Evolutionary conservation across 2,797 vertebrate species (phyloP), one percentile per base, ranked within the genome.

Genomic region (Acanthurus leucopareius): DNA sequence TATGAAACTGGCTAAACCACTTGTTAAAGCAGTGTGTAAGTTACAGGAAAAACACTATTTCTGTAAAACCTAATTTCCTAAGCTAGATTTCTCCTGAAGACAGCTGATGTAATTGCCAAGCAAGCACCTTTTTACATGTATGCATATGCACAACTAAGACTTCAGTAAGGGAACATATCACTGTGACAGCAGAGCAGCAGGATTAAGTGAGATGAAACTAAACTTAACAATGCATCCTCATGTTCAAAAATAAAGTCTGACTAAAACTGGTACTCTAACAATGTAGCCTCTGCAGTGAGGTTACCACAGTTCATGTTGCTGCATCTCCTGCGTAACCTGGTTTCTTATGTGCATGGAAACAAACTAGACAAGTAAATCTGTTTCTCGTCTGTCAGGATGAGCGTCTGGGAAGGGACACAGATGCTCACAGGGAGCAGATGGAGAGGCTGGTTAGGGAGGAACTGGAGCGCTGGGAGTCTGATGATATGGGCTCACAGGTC

Each of bases 391-490:
- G 47, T 72, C 71, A 99, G 98, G 97, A 99, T 45, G 98, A 98
- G 86, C 95, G 97, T 11, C 83, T 95, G 89, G 97, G 97, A 11
- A 95, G 95, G 22, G 97, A 98, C 86, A 95, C 88, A 0, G 97
- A 99, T 3, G 84, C 93, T 22, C 97, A 97, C 92, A 88, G 96
- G 78, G 98, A 99, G 11, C 98, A 98, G 79, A 98, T 97, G 96
- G 98, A 99, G 85, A 91, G 95, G 53, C 94, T 99, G 1, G 97
- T 99, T 52, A 94, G 96, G 35, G 98, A 99, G 86, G 98, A 99
- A 63, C 76, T 99, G 87, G 97, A 99, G 74, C 96, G 96, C 59
- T 99, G 97, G 96, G 98, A 99, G 73, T 98, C 97, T 0, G 98
- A 99, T 0, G 98, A 98, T 1, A 86, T 95, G 0, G 94, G 94